phyloP scores from a whole-genome alignment of 92 coral and sea anemone species.

The Paramuricea clavata region DNA sequence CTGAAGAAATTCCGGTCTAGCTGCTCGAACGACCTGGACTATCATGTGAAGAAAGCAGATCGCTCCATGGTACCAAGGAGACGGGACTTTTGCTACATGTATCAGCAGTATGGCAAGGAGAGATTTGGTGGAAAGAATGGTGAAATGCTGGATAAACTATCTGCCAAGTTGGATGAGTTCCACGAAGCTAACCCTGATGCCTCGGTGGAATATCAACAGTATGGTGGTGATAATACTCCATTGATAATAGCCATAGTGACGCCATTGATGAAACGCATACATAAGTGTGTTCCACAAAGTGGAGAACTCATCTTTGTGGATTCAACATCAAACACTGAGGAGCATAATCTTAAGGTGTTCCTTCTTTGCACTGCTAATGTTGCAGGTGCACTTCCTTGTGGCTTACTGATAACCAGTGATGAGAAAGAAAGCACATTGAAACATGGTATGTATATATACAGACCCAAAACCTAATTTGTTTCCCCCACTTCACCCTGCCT shows the following conservation, averaged over 20 bases:
- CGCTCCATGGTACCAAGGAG: constrained; percentile 70
- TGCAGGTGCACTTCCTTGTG: constrained; percentile 55
- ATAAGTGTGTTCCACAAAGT: constrained; percentile 12
- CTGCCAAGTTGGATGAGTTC: constrained; percentile 30
- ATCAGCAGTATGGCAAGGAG: constrained; percentile 61
- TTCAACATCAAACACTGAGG: constrained; percentile 48
- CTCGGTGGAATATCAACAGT: constrained; percentile 6
- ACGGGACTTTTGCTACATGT: constrained; percentile 68
- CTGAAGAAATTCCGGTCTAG: constrained; percentile 59
- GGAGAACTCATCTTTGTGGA: constrained; percentile 49
- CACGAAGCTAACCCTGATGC: constrained; percentile 34
- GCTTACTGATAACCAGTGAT: constrained; percentile 46
- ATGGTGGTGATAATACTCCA: constrained; percentile 41
- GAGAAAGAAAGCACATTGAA: constrained; percentile 44
- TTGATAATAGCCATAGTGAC: constrained; percentile 33
- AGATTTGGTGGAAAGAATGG: constrained; percentile 11
- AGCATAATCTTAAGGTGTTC: constrained; percentile 43
- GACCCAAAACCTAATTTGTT: background rate
- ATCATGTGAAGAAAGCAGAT: constrained; percentile 73
- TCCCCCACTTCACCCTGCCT: background rate
- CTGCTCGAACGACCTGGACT: constrained; percentile 57
- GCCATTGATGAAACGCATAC: constrained; percentile 10
- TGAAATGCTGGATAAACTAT: constrained; percentile 9
- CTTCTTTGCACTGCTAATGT: constrained; percentile 37
- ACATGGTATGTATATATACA: constrained; percentile 7